Conservation (phyloP, 2,113 vertebrate species). For the Cacatua alba region DNA sequence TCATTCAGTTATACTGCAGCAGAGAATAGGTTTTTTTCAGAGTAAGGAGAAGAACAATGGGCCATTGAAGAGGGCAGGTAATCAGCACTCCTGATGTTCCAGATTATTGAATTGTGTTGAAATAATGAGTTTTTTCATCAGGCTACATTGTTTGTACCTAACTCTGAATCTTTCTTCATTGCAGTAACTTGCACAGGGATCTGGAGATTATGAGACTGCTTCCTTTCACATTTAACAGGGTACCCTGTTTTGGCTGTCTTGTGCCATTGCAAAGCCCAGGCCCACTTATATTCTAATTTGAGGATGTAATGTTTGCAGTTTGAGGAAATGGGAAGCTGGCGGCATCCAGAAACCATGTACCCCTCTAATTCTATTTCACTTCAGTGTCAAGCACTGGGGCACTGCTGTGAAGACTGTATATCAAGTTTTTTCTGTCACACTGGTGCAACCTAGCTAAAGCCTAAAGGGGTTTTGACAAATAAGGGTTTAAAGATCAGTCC, state of each 20-base stretch:
- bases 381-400: neutral
- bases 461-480: neutral
- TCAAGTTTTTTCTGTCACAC: neutral
- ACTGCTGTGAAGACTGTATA: neutral
- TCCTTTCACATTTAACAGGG: neutral
- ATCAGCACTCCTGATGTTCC: neutral
- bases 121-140: neutral
- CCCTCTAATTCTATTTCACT: neutral
- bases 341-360: neutral
- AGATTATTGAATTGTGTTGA: constrained; percentile 17
- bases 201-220: neutral
- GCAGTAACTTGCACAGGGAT: neutral
- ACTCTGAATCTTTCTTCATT: neutral
- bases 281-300: neutral
- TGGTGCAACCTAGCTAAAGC: neutral
- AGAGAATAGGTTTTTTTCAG: neutral
- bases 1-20: neutral
- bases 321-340: neutral
- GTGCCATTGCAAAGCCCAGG: neutral
- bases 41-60: neutral
- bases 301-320: neutral
- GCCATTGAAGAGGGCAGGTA: neutral
- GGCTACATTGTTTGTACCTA: neutral
- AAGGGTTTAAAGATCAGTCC: neutral
- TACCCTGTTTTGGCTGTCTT: neutral